Conservation (phyloP, 2,113 vertebrate genomes). For the Gymnocephalus cernua region DNA sequence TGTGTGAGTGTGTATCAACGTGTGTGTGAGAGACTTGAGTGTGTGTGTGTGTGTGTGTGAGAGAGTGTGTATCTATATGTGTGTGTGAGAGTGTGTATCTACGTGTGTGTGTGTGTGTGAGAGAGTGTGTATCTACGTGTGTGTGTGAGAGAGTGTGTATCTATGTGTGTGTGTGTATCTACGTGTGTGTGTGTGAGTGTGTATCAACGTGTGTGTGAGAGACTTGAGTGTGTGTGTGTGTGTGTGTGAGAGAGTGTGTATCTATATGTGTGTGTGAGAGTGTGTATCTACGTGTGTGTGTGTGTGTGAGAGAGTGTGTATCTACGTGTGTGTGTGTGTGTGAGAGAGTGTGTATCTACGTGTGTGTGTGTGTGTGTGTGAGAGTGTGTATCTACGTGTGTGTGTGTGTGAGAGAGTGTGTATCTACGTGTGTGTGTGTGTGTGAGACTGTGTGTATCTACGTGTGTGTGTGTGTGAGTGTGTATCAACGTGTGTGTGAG, state of each 20-base stretch:
- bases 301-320: conserved; percentile 67
- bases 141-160: background rate
- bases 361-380: background rate
- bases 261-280: background rate
- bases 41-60: conserved; percentile 27
- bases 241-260: too few species aligned
- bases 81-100: background rate
- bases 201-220: conserved; percentile 25
- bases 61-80: too few species aligned
- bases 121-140: too few species aligned
- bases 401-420: conserved; percentile 11
- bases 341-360: too few species aligned
- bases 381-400: conserved; percentile 18
- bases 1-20: conserved; percentile 24
- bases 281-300: conserved; percentile 17
- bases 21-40: background rate
- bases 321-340: conserved; percentile 48
- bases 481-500: background rate
- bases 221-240: conserved; percentile 11
- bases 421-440: too few species aligned
- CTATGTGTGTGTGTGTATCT: conserved; percentile 28
- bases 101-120: conserved; percentile 27
- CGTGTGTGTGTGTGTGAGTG: conserved; percentile 29
- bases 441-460: too few species aligned
- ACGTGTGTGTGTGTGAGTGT: background rate